Evolutionary conservation across 1,140 invertebrate genomes (phyloP), one percentile per base, ranked within the genome.

Genomic region (Myzus persicae): DNA sequence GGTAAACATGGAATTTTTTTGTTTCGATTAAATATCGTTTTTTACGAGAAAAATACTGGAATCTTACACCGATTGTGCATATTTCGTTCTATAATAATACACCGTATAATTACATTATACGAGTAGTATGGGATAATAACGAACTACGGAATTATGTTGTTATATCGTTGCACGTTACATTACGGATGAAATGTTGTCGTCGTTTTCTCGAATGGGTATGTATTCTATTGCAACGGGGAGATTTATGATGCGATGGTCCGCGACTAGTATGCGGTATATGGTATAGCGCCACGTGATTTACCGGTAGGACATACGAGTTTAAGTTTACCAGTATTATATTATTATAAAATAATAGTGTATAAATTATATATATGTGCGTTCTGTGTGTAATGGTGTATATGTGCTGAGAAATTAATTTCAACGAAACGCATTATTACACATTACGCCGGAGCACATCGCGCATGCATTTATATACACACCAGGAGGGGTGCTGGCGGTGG

Each of bases 391-490:
- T 44, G 38, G 84, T 5, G 40, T 42, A 87, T 44, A 87, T 20
- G 42, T 20, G 42, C 26, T 42, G 42, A 24, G 84, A 44, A 87
- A 44, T 87, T 87, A 87, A 87, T 88, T 42, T n/a, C 85, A 8
- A 46, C 42, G 42, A 31, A 44, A 87, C 84, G 84, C 82, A 84
- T 84, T 84, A 84, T 84, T 84, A 84, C 40, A 84, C 82, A 84
- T 84, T 84, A 84, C 24, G 59, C n/a, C 59, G 24, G 38, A 84
- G 38, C 82, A 26, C 82, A 84, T 18, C 31, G 31, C n/a, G 20
- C 59, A 36, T 76, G 14, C 59, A 76, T 2, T 76, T 40, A 84
- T 42, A 81, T 18, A 84, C 82, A 11, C 38, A 14, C 82, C n/a
- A n/a, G n/a, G n/a, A n/a, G n/a, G n/a, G n/a, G 31, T 14, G 11